Evolutionary conservation across 2,888 invertebrate species (phyloP).

Genomic region (Rhogogaster chlorosoma): DNA sequence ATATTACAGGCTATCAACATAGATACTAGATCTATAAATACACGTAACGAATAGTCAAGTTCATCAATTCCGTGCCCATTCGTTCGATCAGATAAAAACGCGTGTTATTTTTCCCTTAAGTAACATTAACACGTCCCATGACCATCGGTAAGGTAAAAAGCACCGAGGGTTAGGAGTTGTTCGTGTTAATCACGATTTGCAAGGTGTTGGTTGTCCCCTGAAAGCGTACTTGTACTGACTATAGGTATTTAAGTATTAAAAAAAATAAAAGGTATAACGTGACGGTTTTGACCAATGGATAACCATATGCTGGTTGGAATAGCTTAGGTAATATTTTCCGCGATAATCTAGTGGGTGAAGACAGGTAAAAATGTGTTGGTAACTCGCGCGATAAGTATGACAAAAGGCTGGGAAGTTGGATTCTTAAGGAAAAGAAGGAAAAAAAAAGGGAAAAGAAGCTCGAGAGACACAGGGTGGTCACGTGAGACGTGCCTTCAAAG

Average conservation of each 20-base stretch:
- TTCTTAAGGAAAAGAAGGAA: conserved; percentile 24
- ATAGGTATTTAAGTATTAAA: neutral
- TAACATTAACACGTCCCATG: conserved; percentile 16
- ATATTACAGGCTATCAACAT: neutral
- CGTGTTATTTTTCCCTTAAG: conserved; percentile 24
- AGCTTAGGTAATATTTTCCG: neutral
- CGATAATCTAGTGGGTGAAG: conserved; percentile 27
- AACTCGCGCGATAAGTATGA: conserved; percentile 34
- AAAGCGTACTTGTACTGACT: conserved; percentile 3
- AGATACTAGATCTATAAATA: conserved; percentile 15
- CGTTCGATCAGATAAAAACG: conserved; percentile 24
- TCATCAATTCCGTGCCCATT: neutral
- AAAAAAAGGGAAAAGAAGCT: neutral
- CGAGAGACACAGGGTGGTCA: conserved; percentile 42
- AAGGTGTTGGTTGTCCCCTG: neutral
- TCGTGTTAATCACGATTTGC: conserved; percentile 44
- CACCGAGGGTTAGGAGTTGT: conserved; percentile 35
- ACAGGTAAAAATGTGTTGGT: conserved; percentile 20
- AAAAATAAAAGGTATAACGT: neutral
- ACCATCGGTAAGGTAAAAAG: conserved; percentile 4
- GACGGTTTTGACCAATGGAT: conserved; percentile 1
- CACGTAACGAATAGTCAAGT: neutral
- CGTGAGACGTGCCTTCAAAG: conserved; percentile 26
- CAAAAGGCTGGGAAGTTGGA: conserved; percentile 29
- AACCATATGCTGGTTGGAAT: neutral